Percentiles rank a stretch among this genome's conserved stretches.
Conservation (phyloP, 2,888 invertebrate species). For the Coleophora deauratella region DNA sequence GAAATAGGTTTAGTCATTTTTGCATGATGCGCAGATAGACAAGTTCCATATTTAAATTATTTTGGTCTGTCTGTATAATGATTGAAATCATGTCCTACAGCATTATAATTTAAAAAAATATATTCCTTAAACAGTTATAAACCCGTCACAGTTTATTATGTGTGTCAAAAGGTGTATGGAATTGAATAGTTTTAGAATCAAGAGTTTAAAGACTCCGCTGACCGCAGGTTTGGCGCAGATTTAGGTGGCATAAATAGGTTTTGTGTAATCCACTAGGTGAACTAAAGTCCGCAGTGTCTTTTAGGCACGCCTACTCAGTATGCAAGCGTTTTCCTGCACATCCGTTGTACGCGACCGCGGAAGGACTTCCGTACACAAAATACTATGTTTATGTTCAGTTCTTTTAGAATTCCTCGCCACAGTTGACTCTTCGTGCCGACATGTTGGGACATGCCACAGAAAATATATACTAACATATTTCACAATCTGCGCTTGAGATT, state of each 20-base stretch:
- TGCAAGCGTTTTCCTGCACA: constrained; percentile 71
- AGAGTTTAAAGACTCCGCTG: constrained; percentile 28
- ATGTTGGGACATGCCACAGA: constrained; percentile 50
- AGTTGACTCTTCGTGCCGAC: constrained; percentile 65
- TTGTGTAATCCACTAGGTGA: constrained; percentile 65
- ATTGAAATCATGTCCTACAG: too few species aligned
- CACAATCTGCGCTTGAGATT: constrained; percentile 31
- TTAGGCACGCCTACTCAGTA: constrained; percentile 72
- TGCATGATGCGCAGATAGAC: too few species aligned
- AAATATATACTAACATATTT: constrained; percentile 55
- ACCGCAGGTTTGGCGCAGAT: constrained; percentile 48
- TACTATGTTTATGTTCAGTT: constrained; percentile 65
- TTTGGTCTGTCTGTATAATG: too few species aligned
- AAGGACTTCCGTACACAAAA: constrained; percentile 70
- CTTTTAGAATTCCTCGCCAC: constrained; percentile 65
- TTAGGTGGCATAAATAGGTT: constrained; percentile 67
- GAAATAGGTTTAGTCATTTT: too few species aligned
- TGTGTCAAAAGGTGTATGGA: too few species aligned
- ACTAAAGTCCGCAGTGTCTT: constrained; percentile 71
- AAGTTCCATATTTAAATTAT: too few species aligned
- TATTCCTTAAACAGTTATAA: too few species aligned
- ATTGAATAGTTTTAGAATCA: constrained; percentile 40
- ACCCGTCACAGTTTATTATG: too few species aligned
- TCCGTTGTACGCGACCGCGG: constrained; percentile 69
- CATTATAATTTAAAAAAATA: too few species aligned